Evolutionary conservation across 2,113 vertebrate species (phyloP).

Genomic region (Stegostoma tigrinum): DNA sequence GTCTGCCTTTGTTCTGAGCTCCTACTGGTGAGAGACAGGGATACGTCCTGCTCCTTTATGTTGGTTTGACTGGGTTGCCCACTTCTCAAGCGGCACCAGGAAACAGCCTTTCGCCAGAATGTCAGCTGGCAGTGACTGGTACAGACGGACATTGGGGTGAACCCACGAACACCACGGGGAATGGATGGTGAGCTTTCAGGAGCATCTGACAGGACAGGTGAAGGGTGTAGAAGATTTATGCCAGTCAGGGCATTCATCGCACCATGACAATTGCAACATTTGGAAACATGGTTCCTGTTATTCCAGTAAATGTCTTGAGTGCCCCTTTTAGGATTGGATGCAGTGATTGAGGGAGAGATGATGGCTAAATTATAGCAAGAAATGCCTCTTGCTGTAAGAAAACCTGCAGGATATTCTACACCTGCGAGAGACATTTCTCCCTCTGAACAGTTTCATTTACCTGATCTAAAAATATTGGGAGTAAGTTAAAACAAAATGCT

Average conservation of each 20-base stretch:
- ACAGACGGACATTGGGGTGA: too few relatives aligned
- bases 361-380: not conserved
- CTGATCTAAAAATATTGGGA: too few relatives aligned
- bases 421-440: too few relatives aligned
- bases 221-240: too few relatives aligned
- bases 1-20: too few relatives aligned
- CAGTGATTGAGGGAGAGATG: not conserved
- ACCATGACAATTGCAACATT: not conserved
- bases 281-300: not conserved
- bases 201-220: too few relatives aligned
- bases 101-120: not conserved
- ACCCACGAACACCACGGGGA: too few relatives aligned
- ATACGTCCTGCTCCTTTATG: too few relatives aligned
- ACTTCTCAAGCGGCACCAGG: not conserved
- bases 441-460: too few relatives aligned
- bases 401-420: not conserved
- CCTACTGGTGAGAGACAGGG: too few relatives aligned
- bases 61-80: not conserved
- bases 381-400: not conserved
- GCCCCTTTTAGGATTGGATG: not conserved
- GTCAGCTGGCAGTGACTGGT: not conserved
- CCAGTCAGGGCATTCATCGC: not conserved
- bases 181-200: too few relatives aligned
- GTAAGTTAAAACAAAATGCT: too few relatives aligned
- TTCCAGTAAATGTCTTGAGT: not conserved